phyloP scores from a whole-genome alignment of 2,888 invertebrate species.

The Chalcosyrphus nemorum region DNA sequence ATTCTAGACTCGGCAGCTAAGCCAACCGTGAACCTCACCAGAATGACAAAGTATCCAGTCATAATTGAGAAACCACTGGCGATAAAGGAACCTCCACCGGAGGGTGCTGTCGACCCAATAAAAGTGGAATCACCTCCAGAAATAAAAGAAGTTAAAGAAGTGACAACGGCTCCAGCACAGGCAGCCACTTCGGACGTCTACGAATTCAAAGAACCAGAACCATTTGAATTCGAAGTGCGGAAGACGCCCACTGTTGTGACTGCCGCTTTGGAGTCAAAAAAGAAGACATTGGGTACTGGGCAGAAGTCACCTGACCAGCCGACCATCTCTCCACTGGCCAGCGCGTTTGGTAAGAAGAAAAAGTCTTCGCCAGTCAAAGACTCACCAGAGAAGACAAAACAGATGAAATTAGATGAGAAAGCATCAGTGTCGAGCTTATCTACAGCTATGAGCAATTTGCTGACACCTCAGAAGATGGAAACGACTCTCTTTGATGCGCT shows the following conservation, averaged over 20 bases:
- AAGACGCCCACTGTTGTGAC: constrained; percentile 74
- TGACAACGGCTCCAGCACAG: constrained; percentile 56
- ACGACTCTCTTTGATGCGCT: constrained; percentile 83
- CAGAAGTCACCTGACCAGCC: constrained; percentile 39
- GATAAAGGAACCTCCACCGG: constrained; percentile 36
- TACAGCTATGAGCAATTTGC: constrained; percentile 42
- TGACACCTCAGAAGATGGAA: constrained; percentile 43
- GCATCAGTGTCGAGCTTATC: constrained; percentile 29
- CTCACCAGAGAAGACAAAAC: constrained; percentile 77
- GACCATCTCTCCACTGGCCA: constrained; percentile 2
- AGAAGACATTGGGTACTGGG: constrained; percentile 26
- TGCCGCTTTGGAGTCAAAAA: constrained; percentile 64
- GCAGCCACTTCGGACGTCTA: constrained; percentile 86
- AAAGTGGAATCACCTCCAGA: constrained; percentile 44
- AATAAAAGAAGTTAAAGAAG: constrained; percentile 71
- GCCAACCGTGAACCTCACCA: constrained; percentile 36
- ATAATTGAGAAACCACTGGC: constrained; percentile 42
- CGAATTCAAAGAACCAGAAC: constrained; percentile 94
- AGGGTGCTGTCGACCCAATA: constrained; percentile 17
- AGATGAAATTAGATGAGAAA: constrained; percentile 75
- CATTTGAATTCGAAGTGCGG: constrained; percentile 91
- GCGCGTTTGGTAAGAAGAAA: constrained; percentile 75
- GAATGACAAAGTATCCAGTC: constrained; percentile 51
- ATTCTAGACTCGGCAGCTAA: constrained; percentile 36
- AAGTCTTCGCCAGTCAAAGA: constrained; percentile 79